Evolutionary conservation across 2,113 vertebrate genomes (phyloP), one percentile per base, ranked within the genome.

Genomic region (Raja brachyura): DNA sequence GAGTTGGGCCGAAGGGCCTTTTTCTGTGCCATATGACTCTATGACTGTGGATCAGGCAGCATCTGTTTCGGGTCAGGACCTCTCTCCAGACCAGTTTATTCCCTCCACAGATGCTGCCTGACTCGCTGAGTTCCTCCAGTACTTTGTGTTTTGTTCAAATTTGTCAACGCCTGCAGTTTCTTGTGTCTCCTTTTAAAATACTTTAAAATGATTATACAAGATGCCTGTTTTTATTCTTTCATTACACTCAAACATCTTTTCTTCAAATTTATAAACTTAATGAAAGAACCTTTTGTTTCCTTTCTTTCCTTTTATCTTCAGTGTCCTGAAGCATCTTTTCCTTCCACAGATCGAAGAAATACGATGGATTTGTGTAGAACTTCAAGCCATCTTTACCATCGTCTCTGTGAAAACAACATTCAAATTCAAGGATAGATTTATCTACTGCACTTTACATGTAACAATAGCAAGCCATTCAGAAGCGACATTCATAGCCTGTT

Each of bases 301-400:
- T 96, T 95, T 99, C 99, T 96, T 99, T 99, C 95, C 99, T 97
- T 95, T 99, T 99, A 96, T 99, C 98, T 94, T 99, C 99, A 0
- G 99, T 99, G 95, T 99, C 99, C 96, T 99, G 98, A 94, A 99
- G 95, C 99, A 99, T 99, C 95, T 99, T 99, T 96, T 99, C 98
- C 94, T 98, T 97, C 99, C 99, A 99, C 73, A 99, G 96, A 94
- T 99, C 98, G 93, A 99, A 99, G 96, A 99, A 99, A 95, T 99
- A 99, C 0, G 99, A 99, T 73, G 99, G 99, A 95, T 99, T 99
- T 79, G 99, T 99, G 95, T 99, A 99, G 95, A 99, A 99, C 94
- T 99, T 99, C 93, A 99, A 97, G 78, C 98, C 98, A 78, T 99
- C 97, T 95, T 99, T 99, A 90, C 99, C 98, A 94, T 99, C 99